Base-by-base conservation (phyloP, 1,140 invertebrate species). In the Carposina sasakii region DNA sequence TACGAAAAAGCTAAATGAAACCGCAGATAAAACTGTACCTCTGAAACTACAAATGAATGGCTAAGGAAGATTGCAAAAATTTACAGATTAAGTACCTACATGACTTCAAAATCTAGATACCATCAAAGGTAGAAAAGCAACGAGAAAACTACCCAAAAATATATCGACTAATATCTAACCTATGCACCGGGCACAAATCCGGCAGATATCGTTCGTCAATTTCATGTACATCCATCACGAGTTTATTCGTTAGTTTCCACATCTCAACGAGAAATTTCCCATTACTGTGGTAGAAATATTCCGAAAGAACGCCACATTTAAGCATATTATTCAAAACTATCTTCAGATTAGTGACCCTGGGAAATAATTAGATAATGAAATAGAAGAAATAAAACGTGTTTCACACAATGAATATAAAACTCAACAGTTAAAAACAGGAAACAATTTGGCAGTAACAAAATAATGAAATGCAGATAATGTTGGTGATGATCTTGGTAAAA, bases 261-360 rank as follows among this genome's bases (percentile, higher is more conserved):
- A 82, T 12, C 5, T 39, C 23, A 15, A 65, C 62, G 0, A 82
- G 56, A 17, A 78, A 52, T 0, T 52, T 49, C 13, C 77, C 71
- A 21, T 60, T 47, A 16, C 68, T 67, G 24, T 63, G 52, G 54
- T 64, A 76, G 9, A 78, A 44, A 24, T 61, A 56, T n/a, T 69
- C 60, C 9, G 74, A 66, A 21, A 81, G 57, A 8, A 67, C 30
- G 16, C 71, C 71, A 46, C 61, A 57, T 12, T 62, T 67, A 13
- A 72, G 57, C 68, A 78, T 76, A 53, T 81, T 81, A 19, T 39
- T 51, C 44, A 81, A 16, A 20, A 67, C 54, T 2, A 56, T 51
- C 52, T 77, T 62, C 23, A 81, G 63, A 64, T 77, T 77, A 44
- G 24, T 52, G 43, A 77, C 46, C 64, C 76, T 81, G 69, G 46